Evolutionary conservation across 2,888 invertebrate genomes (phyloP), one percentile per base, ranked within the genome.

Genomic region (Nephrotoma guestfalica): DNA sequence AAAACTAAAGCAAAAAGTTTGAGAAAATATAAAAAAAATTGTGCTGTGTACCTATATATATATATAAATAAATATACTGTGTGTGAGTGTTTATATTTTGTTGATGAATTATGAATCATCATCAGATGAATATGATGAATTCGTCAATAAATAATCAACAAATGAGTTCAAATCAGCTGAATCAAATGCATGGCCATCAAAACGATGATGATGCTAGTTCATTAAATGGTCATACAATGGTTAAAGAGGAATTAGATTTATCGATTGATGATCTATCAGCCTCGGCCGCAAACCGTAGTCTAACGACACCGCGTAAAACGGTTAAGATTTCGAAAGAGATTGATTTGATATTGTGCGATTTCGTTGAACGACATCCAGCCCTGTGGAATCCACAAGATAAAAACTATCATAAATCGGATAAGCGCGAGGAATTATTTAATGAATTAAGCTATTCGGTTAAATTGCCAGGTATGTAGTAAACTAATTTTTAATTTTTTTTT

Each of bases 391-490:
- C 85, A 18, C 42, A 85, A 85, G 85, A 85, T 45, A 85, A 85
- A 18, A 85, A 85, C 45, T 85, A 85, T 85, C 85, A 85, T 85
- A 85, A 85, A 85, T 85, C 85, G 11, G 85, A 85, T 85, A 85
- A 43, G 43, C 41, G 85, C 2, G 85, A 85, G 18, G 85, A 85
- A 85, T 85, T 85, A 85, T 85, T 85, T 85, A 43, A 85, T 43
- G 41, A 41, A 85, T 43, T 85, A 18, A 85, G 85, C 18, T 18
- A 43, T 43, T 41, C 85, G 15, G 85, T 85, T 85, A 85, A 85
- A 85, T 18, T 85, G 11, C 85, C 85, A 43, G 85, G 85, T 85
- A 43, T 71, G 71, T 71, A 30, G 30, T 71, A 71, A 71, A 71
- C 7, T 71, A 30, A 30, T 30, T 71, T 47, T 47, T 13, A 9